phyloP scores from a whole-genome alignment of 2,888 invertebrate genomes.

The Aporophyla nigra region DNA sequence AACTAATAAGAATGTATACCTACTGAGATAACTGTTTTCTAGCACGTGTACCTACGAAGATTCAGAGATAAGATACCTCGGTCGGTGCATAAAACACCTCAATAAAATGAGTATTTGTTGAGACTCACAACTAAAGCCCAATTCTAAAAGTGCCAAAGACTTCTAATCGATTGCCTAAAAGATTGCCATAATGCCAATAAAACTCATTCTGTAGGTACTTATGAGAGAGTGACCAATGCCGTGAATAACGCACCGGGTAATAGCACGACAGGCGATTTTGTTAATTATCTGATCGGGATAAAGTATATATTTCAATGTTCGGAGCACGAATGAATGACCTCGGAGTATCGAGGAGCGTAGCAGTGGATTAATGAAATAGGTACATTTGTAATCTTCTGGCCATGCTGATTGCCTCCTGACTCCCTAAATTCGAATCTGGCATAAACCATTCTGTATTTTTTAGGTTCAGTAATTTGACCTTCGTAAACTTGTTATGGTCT shows the following conservation, averaged over 20 bases:
- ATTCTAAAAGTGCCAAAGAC: neutral
- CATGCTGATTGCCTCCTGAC: neutral
- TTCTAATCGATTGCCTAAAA: neutral
- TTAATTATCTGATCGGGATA: slow-evolving; percentile 14
- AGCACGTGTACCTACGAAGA: neutral
- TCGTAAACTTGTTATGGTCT: slow-evolving; percentile 95
- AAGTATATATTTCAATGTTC: slow-evolving; percentile 11
- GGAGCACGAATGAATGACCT: slow-evolving; percentile 6
- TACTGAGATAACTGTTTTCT: neutral
- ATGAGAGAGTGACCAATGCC: slow-evolving; percentile 1
- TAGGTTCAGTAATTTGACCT: slow-evolving; percentile 94
- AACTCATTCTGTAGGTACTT: slow-evolving; percentile 7
- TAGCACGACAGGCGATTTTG: slow-evolving; percentile 9
- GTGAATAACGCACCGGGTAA: neutral
- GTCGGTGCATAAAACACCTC: neutral
- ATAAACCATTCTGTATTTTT: slow-evolving; percentile 4
- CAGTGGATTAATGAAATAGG: neutral
- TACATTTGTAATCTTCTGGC: neutral
- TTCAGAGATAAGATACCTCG: neutral
- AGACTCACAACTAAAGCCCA: neutral
- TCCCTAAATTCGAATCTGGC: neutral
- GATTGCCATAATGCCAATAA: neutral
- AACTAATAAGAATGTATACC: neutral
- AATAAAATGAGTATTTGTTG: neutral
- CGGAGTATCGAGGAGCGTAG: neutral